phyloP scores from a whole-genome alignment of 2,888 invertebrate species.

The Fabriciana adippe region DNA sequence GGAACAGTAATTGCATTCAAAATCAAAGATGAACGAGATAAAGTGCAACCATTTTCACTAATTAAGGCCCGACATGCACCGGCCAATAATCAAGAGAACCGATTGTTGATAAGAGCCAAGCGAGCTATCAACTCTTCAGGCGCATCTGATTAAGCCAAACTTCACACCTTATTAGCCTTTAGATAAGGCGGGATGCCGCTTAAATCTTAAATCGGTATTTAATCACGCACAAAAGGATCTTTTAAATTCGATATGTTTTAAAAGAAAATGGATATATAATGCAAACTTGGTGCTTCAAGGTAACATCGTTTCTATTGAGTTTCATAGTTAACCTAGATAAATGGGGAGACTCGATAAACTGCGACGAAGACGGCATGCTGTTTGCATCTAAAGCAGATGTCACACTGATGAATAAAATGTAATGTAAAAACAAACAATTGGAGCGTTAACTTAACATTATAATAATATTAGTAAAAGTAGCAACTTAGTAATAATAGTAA shows the following conservation, averaged over 20 bases:
- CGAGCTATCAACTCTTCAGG: constrained; percentile 60
- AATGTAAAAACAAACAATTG: neutral
- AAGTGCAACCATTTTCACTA: constrained; percentile 74
- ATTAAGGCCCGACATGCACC: constrained; percentile 77
- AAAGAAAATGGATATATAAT: constrained; percentile 37
- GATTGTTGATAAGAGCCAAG: constrained; percentile 73
- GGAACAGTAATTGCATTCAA: constrained; percentile 80
- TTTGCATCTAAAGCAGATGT: constrained; percentile 15
- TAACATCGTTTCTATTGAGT: constrained; percentile 40
- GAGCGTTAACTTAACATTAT: no score
- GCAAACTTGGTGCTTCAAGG: constrained; percentile 35
- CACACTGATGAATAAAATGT: neutral
- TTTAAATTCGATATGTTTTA: constrained; percentile 27
- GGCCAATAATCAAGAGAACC: constrained; percentile 74
- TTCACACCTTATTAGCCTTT: constrained; percentile 29
- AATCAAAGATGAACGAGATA: constrained; percentile 78
- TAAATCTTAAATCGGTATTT: constrained; percentile 38
- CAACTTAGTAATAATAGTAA: no score
- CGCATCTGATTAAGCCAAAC: constrained; percentile 64
- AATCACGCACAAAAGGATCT: constrained; percentile 34
- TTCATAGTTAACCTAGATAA: constrained; percentile 41
- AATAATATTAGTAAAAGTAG: no score
- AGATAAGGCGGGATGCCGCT: constrained; percentile 36
- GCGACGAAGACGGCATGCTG: constrained; percentile 30
- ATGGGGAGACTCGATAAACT: constrained; percentile 34